Evolutionary conservation across 2,888 invertebrate species (phyloP).

Genomic region (Nemotelus nigrinus): DNA sequence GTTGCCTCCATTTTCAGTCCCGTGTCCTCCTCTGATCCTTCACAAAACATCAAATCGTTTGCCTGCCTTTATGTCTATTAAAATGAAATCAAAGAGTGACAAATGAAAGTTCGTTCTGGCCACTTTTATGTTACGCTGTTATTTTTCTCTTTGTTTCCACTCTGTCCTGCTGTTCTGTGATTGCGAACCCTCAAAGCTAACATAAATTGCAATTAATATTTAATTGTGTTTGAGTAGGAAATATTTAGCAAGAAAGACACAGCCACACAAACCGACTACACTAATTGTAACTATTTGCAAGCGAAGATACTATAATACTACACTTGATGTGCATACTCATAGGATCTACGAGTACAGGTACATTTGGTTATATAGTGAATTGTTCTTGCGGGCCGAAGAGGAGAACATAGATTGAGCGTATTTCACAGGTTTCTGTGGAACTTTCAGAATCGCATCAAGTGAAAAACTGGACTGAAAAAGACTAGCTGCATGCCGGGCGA

Average conservation of each 20-base stretch:
- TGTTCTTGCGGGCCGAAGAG: not conserved
- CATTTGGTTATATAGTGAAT: not conserved
- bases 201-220: conserved; percentile 48
- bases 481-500: not conserved
- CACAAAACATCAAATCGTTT: conserved; percentile 14
- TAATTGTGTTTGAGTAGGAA: conserved; percentile 45
- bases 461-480: not conserved
- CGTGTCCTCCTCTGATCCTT: not conserved
- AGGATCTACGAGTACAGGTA: too few species aligned
- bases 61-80: conserved; percentile 23
- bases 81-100: conserved; percentile 32
- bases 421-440: conserved; percentile 13
- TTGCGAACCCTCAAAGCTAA: conserved; percentile 28
- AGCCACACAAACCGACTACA: too few species aligned
- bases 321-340: not conserved
- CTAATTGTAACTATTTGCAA: too few species aligned
- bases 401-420: not conserved
- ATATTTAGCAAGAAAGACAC: conserved; percentile 18
- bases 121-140: conserved; percentile 20
- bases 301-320: not conserved
- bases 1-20: not conserved
- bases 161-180: conserved; percentile 22
- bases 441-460: conserved; percentile 11
- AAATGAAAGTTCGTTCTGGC: conserved; percentile 21
- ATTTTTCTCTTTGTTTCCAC: not conserved